Evolutionary conservation across 2,797 vertebrate genomes (phyloP), one percentile per base, ranked within the genome.

Genomic region (Danio albolineatus): DNA sequence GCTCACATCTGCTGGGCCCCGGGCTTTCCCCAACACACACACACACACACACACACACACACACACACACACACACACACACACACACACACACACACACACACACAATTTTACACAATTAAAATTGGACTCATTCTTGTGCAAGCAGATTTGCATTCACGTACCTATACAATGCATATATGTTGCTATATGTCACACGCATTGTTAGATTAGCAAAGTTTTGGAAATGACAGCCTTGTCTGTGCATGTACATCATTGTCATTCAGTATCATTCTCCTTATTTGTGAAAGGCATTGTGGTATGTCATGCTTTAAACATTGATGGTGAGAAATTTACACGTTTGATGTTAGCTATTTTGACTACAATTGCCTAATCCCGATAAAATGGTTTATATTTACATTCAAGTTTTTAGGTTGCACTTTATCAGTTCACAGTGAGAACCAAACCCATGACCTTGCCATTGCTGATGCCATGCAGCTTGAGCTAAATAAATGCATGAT

Each of bases 1-100:
- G 93, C 91, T 93, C 92, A 93, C 93, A 93, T 93, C 92, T 94
- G 93, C 93, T 90, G 79, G 88, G 91, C 92, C 91, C 41, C 70
- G 88, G 91, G 91, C 91, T 89, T 89, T 85, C 89, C 88, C 86
- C 78, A 79, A 72, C 81, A 79, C 80, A 74, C 86, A 82, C 79
- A 72, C 73, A 62, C 64, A 48, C 80, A 73, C 73, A 54, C 56
- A 51, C 78, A 36, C 73, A 48, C 78, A 78, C 74, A 69, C 80
- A 49, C 85, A 81, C 81, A 48, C 81, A 62, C 44, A 76, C 82
- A 73, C 69, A 36, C 66, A 17, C 66, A 49, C 81, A 54, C 19
- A 14, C 44, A 60, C 81, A 53, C 19, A 9, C 48, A 59, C 56
- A 64, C 61, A n/a, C n/a, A n/a, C n/a, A n/a, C n/a, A n/a, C 66